Conservation (phyloP, 2,888 invertebrate species). For the Pristionchus maxplancki region DNA sequence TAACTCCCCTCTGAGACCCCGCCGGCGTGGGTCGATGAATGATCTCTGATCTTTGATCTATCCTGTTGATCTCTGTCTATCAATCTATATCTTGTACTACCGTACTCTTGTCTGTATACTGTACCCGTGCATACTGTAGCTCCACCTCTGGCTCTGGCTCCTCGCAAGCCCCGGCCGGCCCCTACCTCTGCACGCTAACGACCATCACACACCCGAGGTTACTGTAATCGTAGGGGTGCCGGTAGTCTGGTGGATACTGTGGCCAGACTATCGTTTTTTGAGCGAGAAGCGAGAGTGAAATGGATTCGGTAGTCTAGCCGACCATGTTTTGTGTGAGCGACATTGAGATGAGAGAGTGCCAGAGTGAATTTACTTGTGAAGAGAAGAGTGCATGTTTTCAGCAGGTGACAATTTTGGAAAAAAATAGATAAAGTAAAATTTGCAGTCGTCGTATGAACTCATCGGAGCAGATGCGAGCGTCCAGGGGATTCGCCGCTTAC, state of each 20-base stretch:
- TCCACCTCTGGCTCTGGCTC: conserved; percentile 1
- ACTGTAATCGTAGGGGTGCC: neutral
- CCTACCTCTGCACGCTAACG: conserved; percentile 40
- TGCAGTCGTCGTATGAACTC: conserved; percentile 26
- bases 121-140: conserved; percentile 19
- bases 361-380: too few relatives aligned
- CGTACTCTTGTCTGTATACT: neutral
- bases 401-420: too few relatives aligned
- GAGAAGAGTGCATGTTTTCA: too few relatives aligned
- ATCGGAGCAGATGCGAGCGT: conserved; percentile 41
- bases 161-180: conserved; percentile 19
- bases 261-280: neutral
- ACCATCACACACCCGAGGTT: conserved; percentile 29
- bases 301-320: too few relatives aligned
- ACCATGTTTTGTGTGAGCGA: too few relatives aligned
- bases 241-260: neutral
- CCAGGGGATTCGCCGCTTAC: conserved; percentile 45
- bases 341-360: too few relatives aligned
- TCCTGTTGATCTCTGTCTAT: neutral
- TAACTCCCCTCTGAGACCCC: neutral
- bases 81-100: too few relatives aligned
- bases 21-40: conserved; percentile 10
- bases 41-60: neutral
- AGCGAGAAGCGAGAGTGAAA: neutral
- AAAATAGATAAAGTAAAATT: too few relatives aligned